Percentiles rank a stretch among this genome's conserved stretches.
These are phyloP conservation scores for Crepidodera aurea DNA, from an alignment of 2,888 invertebrate species.

Conservation along the genomic window DNA sequence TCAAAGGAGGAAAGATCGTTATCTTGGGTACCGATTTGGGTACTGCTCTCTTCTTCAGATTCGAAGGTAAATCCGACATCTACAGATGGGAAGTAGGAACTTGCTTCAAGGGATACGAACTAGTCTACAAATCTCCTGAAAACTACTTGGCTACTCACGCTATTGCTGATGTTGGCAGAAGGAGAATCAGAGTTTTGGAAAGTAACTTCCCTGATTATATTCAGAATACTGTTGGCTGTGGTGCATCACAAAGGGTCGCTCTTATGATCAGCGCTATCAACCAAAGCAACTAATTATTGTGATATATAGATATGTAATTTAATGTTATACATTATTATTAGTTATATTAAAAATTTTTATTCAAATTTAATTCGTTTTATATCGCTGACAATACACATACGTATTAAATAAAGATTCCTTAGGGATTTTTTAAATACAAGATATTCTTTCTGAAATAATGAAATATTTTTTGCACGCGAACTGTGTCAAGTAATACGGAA, in stretches of 20 bases:
- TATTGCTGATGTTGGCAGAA: slow-evolving; percentile 66
- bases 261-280: slow-evolving; percentile 45
- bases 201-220: slow-evolving; percentile 73
- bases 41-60: slow-evolving; percentile 67
- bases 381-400: too few species aligned
- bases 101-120: slow-evolving; percentile 61
- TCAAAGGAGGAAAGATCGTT: slow-evolving; percentile 67
- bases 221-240: slow-evolving; percentile 69
- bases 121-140: slow-evolving; percentile 65
- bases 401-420: too few species aligned
- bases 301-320: background rate
- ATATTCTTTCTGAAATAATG: too few species aligned
- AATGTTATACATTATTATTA: background rate
- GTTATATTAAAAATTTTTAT: background rate
- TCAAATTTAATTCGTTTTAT: background rate
- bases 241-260: slow-evolving; percentile 65
- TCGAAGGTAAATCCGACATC: slow-evolving; percentile 67
- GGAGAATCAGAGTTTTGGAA: slow-evolving; percentile 68
- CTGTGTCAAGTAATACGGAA: too few species aligned
- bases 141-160: slow-evolving; percentile 70
- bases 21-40: slow-evolving; percentile 71
- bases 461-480: too few species aligned
- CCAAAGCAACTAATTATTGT: background rate
- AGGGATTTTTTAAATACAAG: too few species aligned
- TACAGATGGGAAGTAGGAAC: slow-evolving; percentile 68